These are phyloP conservation scores for Heliornis fulica DNA, from an alignment of 2,113 vertebrate genomes.

Conservation along the genomic window DNA sequence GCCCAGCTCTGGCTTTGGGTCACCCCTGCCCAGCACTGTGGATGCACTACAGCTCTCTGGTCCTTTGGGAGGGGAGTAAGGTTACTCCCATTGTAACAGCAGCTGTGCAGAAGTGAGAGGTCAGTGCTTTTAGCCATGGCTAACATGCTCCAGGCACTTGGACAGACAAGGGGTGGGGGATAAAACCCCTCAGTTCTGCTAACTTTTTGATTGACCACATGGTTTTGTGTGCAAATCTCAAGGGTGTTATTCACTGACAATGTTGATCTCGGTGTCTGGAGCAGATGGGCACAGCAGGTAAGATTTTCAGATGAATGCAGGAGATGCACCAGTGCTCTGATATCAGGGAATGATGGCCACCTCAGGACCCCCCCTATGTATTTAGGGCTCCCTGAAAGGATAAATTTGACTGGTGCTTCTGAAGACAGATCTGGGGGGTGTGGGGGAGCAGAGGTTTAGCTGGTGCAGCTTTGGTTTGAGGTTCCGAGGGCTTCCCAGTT, in stretches of 20 bases:
- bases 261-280: neutral
- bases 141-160: neutral
- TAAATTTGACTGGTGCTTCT: neutral
- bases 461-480: neutral
- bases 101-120: neutral
- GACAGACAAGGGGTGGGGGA: neutral
- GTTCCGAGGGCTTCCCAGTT: neutral
- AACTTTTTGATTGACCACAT: neutral
- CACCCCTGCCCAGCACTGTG: rapidly evolving
- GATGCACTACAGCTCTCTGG: rapidly evolving
- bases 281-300: neutral
- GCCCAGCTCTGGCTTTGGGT: neutral
- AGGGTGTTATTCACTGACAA: neutral
- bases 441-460: neutral
- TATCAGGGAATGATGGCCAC: neutral
- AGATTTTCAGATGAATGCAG: neutral
- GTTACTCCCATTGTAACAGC: neutral
- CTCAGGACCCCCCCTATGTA: rapidly evolving
- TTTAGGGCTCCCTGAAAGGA: neutral
- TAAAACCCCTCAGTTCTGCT: neutral
- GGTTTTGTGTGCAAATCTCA: neutral
- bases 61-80: neutral
- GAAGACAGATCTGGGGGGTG: neutral
- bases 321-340: neutral
- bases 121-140: neutral